Evolutionary conservation across 1,140 invertebrate species (phyloP), one percentile per base, ranked within the genome.

Genomic region (Rhopalosiphum maidis): DNA sequence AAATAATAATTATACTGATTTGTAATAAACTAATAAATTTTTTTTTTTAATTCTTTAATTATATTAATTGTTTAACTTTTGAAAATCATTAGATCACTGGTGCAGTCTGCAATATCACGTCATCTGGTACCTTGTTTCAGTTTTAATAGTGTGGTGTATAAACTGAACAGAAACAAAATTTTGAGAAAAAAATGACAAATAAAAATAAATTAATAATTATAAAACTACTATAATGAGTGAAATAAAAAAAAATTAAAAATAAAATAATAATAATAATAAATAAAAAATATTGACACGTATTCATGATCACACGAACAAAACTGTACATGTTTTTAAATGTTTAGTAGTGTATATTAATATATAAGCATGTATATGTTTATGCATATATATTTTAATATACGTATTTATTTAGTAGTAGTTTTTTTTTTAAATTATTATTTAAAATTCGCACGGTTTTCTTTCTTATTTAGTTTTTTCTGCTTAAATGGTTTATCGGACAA

Each of bases 271-370:
- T 41, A 77, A 41, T 18, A 51, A 55, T 35, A 89, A 43, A 68
- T 46, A 90, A 90, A 90, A 90, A 55, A 90, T 43, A 90, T 25
- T 68, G 89, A 48, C 90, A 93, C 48, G 18, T 51, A 85, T 85
- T 86, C 91, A 93, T 85, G 23, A 54, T 86, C 91, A 93, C 51
- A 93, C 55, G 43, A 93, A 93, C 90, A 93, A 92, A 85, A 93
- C 77, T 85, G 77, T 91, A 21, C 85, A 48, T 21, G 25, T 83
- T 68, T 77, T 77, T 43, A 35, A 88, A 30, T 77, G 9, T 91
- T 89, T 89, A 89, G 88, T 60, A 43, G 37, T 90, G 11, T n/a
- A 41, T 60, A 60, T 48, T 87, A 88, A 51, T 8, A 55, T 89
- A 89, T 35, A 88, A 18, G 35, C 2, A 86, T n/a, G 48, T 54